A percentile compares a stretch with the other conserved stretches of the same genome.
Conservation (phyloP, 2,113 vertebrate genomes). For the Toxotes jaculatrix region DNA sequence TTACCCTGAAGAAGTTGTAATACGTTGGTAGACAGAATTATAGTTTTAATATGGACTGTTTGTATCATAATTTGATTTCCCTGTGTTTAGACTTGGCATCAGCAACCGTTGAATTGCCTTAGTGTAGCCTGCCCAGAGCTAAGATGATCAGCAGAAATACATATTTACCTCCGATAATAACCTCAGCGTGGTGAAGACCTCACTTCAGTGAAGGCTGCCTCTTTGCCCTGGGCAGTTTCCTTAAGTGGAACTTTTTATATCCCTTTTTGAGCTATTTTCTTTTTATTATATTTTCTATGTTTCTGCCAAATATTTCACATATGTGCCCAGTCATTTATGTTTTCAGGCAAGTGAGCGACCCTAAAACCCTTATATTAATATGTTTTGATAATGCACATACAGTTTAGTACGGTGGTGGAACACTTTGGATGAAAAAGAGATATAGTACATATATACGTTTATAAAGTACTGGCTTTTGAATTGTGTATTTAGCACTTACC, state of each 20-base stretch:
- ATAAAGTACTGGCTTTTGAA: slow-evolving; percentile 17
- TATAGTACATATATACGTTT: background rate
- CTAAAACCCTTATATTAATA: background rate
- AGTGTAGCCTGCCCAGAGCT: slow-evolving; percentile 63
- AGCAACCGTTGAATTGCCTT: slow-evolving; percentile 74
- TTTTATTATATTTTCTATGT: slow-evolving; percentile 53
- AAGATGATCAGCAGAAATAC: slow-evolving; percentile 58
- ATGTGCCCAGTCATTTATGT: slow-evolving; percentile 57
- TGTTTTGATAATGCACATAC: slow-evolving; percentile 32
- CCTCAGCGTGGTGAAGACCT: slow-evolving; percentile 26
- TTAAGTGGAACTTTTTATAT: slow-evolving; percentile 36
- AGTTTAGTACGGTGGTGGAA: background rate
- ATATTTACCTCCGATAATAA: slow-evolving; percentile 64
- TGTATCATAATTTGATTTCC: slow-evolving; percentile 47
- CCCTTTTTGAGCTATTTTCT: slow-evolving; percentile 38
- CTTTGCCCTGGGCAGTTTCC: slow-evolving; percentile 50
- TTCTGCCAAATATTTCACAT: slow-evolving; percentile 68
- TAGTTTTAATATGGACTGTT: slow-evolving; percentile 53
- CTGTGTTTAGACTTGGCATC: slow-evolving; percentile 56
- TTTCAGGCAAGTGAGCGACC: slow-evolving; percentile 27
- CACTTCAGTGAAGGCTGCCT: slow-evolving; percentile 33
- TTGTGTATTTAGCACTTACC: slow-evolving; percentile 20
- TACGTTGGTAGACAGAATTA: slow-evolving; percentile 22
- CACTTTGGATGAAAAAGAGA: background rate
- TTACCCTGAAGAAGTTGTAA: slow-evolving; percentile 18